Percentiles rank a stretch among this genome's conserved stretches.
These are phyloP conservation scores for Phaonia tiefii DNA, from an alignment of 2,888 invertebrate genomes.

Conservation along the genomic window DNA sequence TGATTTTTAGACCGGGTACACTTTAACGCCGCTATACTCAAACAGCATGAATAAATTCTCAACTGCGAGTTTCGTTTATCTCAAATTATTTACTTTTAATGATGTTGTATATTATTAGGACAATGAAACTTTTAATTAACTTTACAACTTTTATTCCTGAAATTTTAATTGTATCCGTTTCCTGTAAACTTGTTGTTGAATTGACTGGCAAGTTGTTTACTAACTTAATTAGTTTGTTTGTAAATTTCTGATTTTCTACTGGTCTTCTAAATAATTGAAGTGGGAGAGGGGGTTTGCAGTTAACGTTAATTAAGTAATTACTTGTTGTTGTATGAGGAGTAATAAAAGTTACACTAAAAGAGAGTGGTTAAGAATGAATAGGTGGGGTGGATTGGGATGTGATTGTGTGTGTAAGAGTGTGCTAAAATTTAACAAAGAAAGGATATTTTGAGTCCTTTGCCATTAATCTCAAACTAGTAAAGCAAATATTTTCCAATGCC, in stretches of 20 bases:
- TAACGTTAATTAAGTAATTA: background rate
- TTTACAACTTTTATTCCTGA: too few species aligned
- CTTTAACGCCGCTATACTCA: too few species aligned
- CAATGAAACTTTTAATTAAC: too few species aligned
- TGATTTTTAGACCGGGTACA: too few species aligned
- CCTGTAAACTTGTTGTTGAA: too few species aligned
- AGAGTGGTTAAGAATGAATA: background rate
- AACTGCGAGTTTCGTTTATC: too few species aligned
- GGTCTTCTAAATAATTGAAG: background rate
- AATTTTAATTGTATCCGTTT: too few species aligned
- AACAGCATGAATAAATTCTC: too few species aligned
- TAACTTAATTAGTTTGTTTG: background rate
- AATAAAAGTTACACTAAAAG: background rate
- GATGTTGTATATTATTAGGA: too few species aligned
- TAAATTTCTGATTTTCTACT: background rate
- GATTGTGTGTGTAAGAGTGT: slow-evolving; percentile 32
- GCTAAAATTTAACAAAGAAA: slow-evolving; percentile 18
- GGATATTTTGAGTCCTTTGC: background rate
- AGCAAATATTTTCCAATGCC: slow-evolving; percentile 37
- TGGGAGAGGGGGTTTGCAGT: background rate
- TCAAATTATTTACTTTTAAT: too few species aligned
- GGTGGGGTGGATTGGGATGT: background rate
- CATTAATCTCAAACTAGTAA: slow-evolving; percentile 12
- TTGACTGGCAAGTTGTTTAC: too few species aligned
- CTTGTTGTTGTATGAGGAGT: background rate